A percentile compares a stretch with the other conserved stretches of the same genome.
These are phyloP conservation scores for Candidula unifasciata DNA, from an alignment of 2,888 invertebrate genomes.

Conservation along the genomic window DNA sequence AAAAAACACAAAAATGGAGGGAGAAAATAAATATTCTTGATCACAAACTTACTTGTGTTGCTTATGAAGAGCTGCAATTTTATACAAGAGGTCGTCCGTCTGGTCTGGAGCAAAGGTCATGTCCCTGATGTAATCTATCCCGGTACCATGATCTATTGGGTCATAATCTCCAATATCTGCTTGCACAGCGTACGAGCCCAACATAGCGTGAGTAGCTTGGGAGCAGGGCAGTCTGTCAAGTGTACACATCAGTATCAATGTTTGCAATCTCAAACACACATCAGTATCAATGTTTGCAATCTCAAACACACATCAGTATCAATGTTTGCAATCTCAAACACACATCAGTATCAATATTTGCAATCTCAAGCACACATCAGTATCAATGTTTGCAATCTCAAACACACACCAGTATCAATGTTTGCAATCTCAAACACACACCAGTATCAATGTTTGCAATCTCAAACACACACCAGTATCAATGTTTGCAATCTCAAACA, in stretches of 20 bases:
- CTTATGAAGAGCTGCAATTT: conserved; percentile 95
- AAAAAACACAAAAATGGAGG: background rate
- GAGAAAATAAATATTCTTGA: background rate
- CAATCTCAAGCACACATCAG: too few relatives aligned
- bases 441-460: too few relatives aligned
- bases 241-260: background rate
- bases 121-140: conserved; percentile 88
- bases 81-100: conserved; percentile 92
- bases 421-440: too few relatives aligned
- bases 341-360: too few relatives aligned
- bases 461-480: too few relatives aligned
- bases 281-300: too few relatives aligned
- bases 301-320: too few relatives aligned
- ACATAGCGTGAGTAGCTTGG: conserved; percentile 96
- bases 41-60: conserved; percentile 81
- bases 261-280: background rate
- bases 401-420: too few relatives aligned
- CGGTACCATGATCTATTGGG: conserved; percentile 80
- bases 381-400: too few relatives aligned
- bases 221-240: conserved; percentile 93
- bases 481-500: too few relatives aligned
- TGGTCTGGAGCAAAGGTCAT: conserved; percentile 95
- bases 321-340: too few relatives aligned
- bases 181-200: conserved; percentile 94
- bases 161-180: conserved; percentile 98